Evolutionary conservation across 2,113 vertebrate species (phyloP).

Genomic region (Pelobates fuscus): DNA sequence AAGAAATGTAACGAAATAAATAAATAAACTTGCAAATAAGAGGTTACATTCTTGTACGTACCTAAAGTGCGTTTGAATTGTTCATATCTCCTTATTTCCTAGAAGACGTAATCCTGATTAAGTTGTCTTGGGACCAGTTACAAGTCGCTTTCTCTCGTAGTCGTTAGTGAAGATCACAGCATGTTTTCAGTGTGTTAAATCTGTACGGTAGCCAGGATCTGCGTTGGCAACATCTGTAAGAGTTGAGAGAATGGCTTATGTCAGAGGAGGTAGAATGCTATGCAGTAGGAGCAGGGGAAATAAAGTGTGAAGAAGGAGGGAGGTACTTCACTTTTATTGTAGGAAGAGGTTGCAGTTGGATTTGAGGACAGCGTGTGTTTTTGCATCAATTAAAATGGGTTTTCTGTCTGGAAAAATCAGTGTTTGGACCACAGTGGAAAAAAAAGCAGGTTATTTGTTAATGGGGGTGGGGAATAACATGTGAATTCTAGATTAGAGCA

Average conservation of each 20-base stretch:
- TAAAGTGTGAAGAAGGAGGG: slow-evolving; percentile 7
- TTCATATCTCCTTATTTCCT: not conserved
- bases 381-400: too few species aligned
- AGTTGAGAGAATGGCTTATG: slow-evolving; percentile 39
- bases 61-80: slow-evolving; percentile 4
- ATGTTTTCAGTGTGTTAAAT: slow-evolving; percentile 26
- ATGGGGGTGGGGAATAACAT: too few species aligned
- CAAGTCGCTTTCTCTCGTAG: not conserved
- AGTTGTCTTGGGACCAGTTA: slow-evolving; percentile 3
- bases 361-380: not conserved
- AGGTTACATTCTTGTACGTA: not conserved
- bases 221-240: slow-evolving; percentile 30
- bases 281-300: slow-evolving; percentile 12
- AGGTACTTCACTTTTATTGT: slow-evolving; percentile 2
- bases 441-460: too few species aligned
- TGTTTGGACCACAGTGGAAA: too few species aligned
- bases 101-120: not conserved
- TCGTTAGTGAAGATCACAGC: slow-evolving; percentile 12
- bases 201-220: slow-evolving; percentile 16
- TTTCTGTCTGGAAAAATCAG: too few species aligned
- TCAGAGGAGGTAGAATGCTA: slow-evolving; percentile 15
- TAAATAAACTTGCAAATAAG: too few species aligned
- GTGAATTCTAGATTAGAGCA: too few species aligned
- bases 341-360: not conserved
- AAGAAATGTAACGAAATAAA: too few species aligned